A percentile compares a stretch with the other conserved stretches of the same genome.
Evolutionary conservation across 2,113 vertebrate genomes (phyloP).

Genomic region (Chascanopsetta lugubris): DNA sequence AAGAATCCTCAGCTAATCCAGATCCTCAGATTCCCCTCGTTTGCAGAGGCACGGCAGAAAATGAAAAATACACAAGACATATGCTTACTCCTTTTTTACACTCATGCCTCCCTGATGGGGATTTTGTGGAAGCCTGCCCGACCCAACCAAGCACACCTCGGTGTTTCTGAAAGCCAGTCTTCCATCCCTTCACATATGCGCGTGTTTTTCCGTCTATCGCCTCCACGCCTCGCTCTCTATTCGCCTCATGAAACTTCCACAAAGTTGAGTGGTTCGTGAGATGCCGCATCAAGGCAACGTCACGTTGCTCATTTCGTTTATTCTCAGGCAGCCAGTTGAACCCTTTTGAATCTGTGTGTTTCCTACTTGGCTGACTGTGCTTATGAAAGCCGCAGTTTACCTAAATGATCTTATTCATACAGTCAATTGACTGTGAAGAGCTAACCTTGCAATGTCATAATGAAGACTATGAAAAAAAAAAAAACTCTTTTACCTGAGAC

Average conservation of each 20-base stretch:
- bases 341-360: conserved; percentile 3
- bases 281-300: conserved; percentile 15
- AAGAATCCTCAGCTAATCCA: neutral
- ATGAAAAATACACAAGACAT: conserved; percentile 41
- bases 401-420: neutral
- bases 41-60: conserved; percentile 20
- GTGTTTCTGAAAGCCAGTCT: conserved; percentile 45
- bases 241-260: conserved; percentile 14
- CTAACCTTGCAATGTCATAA: too few relatives aligned
- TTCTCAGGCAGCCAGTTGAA: neutral
- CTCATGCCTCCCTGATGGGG: conserved; percentile 33
- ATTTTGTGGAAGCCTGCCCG: conserved; percentile 27
- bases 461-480: too few relatives aligned
- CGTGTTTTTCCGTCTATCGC: neutral
- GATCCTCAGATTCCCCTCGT: neutral
- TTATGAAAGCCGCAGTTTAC: neutral
- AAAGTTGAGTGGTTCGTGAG: conserved; percentile 18
- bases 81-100: neutral
- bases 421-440: neutral
- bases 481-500: too few relatives aligned
- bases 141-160: conserved; percentile 37
- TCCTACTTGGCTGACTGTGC: neutral
- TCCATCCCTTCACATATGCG: conserved; percentile 34
- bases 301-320: neutral
- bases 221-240: conserved; percentile 25